Conservation (phyloP, 2,888 invertebrate species). For the Pegoplata infirma region DNA sequence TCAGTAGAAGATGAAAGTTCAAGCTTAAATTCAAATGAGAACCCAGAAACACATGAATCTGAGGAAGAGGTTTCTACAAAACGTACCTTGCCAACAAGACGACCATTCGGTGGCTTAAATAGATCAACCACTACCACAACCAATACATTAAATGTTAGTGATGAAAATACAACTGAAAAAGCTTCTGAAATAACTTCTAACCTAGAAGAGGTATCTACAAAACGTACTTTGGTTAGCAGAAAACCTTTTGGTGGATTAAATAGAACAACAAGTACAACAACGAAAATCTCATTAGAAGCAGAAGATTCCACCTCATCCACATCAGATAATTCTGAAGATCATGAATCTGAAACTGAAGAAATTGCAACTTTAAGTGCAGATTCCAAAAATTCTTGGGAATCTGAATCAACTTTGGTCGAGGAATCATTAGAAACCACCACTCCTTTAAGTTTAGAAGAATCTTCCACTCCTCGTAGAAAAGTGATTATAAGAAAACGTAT, state of each 20-base stretch:
- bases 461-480: constrained; percentile 3
- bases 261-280: constrained; percentile 19
- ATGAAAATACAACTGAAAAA: not conserved
- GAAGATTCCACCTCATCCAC: too few species aligned
- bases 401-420: not conserved
- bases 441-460: not conserved
- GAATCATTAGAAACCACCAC: not conserved
- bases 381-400: not conserved
- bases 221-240: constrained; percentile 32
- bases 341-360: constrained; percentile 7
- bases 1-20: not conserved
- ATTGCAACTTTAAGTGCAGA: not conserved
- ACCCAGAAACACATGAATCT: too few species aligned
- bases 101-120: not conserved
- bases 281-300: not conserved
- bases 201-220: constrained; percentile 1
- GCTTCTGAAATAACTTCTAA: not conserved
- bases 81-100: constrained; percentile 4
- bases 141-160: not conserved
- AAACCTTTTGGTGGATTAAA: constrained; percentile 7
- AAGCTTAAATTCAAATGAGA: too few species aligned
- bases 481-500: constrained; percentile 22
- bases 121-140: not conserved
- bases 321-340: not conserved
- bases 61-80: constrained; percentile 1